Evolutionary conservation across 2,113 vertebrate species (phyloP), one percentile per base, ranked within the genome.

Genomic region (Psephotus haematonotus): DNA sequence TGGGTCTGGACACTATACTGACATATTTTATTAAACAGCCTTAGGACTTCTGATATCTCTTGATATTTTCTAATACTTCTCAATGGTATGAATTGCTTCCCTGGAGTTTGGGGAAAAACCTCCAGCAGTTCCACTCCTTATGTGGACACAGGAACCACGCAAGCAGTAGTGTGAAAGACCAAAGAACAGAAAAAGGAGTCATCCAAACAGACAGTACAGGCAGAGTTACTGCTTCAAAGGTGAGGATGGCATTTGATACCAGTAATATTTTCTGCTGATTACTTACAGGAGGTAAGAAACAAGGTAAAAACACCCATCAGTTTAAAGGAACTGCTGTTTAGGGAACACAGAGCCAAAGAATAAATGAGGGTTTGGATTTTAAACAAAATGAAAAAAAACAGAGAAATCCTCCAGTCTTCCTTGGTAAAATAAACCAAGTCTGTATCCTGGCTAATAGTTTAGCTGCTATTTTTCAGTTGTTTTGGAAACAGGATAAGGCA

Each of bases 141-240:
- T 0, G 0, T 10, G 37, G 41, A 31, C 25, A 63, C 19, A 19
- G 27, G 17, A 85, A 49, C 16, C 29, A 47, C 1, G 2, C 5
- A 22, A 4, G 28, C 17, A 35, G 12, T 22, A 72, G n/a, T 9
- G 15, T 23, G 29, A 46, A 88, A 71, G 57, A 72, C 24, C 52
- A 50, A 0, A 2, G 27, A 50, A 33, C 31, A 77, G n/a, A 69
- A 31, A 11, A 62, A 69, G 17, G 10, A 60, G 35, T 37, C 27
- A 64, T 13, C 29, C 31, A 25, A 25, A 68, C 35, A 55, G 24
- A 43, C 33, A 22, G 24, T 2, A 29, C 41, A 50, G 24, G 59
- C n/a, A 77, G 13, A 23, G 47, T 13, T 33, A 50, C 12, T 62
- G 39, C 17, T n/a, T 68, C 19, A 63, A 49, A 63, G 47, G 17